phyloP scores from a whole-genome alignment of 2,888 invertebrate species.

The Parascotia fuliginaria region DNA sequence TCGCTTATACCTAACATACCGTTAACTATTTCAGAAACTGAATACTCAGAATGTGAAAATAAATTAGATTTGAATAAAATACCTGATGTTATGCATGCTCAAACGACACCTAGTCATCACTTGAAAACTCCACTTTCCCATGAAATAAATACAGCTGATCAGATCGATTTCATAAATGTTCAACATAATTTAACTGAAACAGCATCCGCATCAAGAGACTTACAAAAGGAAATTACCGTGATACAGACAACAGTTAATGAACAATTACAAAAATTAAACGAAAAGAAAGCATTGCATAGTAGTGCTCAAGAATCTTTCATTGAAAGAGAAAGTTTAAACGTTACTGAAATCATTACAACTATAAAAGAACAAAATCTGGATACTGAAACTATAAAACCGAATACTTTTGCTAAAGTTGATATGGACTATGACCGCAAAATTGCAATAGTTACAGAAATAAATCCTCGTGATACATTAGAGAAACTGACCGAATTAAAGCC shows the following conservation, averaged over 20 bases:
- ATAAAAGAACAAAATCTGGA: constrained; percentile 81
- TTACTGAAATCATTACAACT: constrained; percentile 83
- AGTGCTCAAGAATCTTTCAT: constrained; percentile 83
- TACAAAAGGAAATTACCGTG: constrained; percentile 71
- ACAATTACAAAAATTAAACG: constrained; percentile 77
- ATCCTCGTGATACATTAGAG: constrained; percentile 60
- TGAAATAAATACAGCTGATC: constrained; percentile 76
- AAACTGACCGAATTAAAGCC: constrained; percentile 53
- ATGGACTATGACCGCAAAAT: constrained; percentile 82
- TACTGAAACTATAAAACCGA: constrained; percentile 62
- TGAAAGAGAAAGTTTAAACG: constrained; percentile 86
- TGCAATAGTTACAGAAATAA: constrained; percentile 78
- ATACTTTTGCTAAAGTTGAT: constrained; percentile 80
- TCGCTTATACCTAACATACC: constrained; percentile 86
- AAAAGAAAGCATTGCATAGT: constrained; percentile 83
- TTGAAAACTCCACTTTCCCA: constrained; percentile 74
- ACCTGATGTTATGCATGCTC: constrained; percentile 54
- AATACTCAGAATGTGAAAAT: constrained; percentile 88
- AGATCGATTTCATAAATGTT: constrained; percentile 59
- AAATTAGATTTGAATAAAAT: constrained; percentile 68
- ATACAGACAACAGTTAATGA: constrained; percentile 80
- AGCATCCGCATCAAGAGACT: constrained; percentile 65
- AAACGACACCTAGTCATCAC: constrained; percentile 59
- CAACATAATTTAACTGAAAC: constrained; percentile 47
- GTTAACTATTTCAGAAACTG: constrained; percentile 87